Conservation (phyloP, 2,888 invertebrate genomes). For the Caenorhabditis sp. region DNA sequence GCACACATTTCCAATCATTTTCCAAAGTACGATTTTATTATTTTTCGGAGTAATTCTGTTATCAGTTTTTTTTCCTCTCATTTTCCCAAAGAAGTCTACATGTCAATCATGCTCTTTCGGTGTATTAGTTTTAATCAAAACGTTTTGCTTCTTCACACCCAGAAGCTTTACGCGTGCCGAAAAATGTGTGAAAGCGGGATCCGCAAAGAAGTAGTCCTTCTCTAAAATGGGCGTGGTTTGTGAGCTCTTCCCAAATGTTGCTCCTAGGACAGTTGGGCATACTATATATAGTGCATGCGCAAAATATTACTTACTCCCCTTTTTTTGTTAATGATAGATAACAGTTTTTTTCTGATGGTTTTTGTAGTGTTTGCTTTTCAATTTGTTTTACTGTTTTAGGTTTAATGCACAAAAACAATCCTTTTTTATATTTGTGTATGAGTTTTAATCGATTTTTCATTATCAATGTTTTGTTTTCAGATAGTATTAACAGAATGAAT, state of each 20-base stretch:
- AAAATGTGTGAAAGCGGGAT: no score
- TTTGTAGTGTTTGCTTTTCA: neutral
- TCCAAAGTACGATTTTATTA: neutral
- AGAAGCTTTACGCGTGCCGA: no score
- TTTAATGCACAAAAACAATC: neutral
- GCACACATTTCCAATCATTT: neutral
- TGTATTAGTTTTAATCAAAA: neutral
- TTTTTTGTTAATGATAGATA: neutral
- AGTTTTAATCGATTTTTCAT: neutral
- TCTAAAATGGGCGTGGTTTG: neutral
- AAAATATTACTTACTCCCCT: neutral
- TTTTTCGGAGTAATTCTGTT: neutral
- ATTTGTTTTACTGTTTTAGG: neutral
- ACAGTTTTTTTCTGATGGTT: neutral
- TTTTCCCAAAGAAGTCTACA: neutral
- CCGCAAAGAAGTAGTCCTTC: no score
- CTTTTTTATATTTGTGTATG: neutral
- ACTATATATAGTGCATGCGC: slow-evolving; percentile 1
- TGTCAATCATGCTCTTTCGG: neutral
- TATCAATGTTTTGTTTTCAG: neutral
- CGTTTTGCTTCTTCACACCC: neutral
- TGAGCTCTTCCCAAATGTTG: neutral
- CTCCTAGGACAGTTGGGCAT: neutral
- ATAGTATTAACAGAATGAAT: neutral
- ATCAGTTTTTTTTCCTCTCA: neutral